phyloP scores from a whole-genome alignment of 2,113 vertebrate genomes.

The Etia nguti region DNA sequence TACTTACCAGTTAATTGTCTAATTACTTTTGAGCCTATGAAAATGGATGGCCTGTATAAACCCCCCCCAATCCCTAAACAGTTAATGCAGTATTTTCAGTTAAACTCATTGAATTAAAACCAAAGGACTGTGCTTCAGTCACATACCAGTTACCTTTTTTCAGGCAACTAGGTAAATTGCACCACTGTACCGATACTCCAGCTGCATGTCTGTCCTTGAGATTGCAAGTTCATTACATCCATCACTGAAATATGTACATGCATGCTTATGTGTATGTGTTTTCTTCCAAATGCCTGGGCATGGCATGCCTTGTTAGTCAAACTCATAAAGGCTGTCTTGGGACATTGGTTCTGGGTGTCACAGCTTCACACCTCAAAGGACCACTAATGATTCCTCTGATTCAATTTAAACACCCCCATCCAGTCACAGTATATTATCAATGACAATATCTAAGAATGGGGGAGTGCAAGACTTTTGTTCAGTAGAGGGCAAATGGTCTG shows the following conservation, averaged over 20 bases:
- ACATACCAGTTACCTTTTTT: not conserved
- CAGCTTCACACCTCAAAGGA: conserved; percentile 38
- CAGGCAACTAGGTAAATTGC: not conserved
- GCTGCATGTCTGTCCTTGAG: not conserved
- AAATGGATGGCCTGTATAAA: not conserved
- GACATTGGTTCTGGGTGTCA: conserved; percentile 13
- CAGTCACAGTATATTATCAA: not conserved
- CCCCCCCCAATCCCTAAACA: not conserved
- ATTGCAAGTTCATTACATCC: not conserved
- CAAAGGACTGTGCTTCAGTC: not conserved
- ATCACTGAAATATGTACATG: not conserved
- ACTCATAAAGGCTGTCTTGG: conserved; percentile 26
- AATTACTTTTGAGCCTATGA: not conserved
- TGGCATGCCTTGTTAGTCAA: conserved; percentile 28
- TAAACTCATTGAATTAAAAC: not conserved
- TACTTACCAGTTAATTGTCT: not conserved
- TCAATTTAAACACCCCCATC: conserved; percentile 20
- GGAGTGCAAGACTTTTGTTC: not conserved
- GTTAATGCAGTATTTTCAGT: not conserved
- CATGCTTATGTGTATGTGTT: not conserved
- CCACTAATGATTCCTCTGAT: conserved; percentile 50
- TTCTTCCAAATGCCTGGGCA: not conserved
- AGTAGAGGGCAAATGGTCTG: not conserved
- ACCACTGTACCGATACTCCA: not conserved
- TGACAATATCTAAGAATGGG: not conserved